Conservation (phyloP, 2,888 invertebrate species). For the Oligia strigilis region DNA sequence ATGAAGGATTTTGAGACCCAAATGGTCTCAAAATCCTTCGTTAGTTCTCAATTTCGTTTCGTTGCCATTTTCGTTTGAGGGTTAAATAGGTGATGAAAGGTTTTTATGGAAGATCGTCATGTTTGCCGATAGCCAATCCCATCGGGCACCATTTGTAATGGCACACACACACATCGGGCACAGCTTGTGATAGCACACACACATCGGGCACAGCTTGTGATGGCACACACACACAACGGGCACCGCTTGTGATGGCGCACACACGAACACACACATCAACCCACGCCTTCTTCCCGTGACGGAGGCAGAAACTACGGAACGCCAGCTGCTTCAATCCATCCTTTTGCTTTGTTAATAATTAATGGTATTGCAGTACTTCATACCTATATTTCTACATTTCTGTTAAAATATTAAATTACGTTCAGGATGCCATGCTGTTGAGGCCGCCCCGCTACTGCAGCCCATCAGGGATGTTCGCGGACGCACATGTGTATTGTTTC, state of each 20-base stretch:
- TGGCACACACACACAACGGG: background rate
- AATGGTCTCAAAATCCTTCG: too few species aligned
- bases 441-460: too few species aligned
- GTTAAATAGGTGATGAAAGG: background rate
- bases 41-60: too few species aligned
- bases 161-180: too few species aligned
- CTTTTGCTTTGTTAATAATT: too few species aligned
- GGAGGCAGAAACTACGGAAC: background rate
- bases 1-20: too few species aligned
- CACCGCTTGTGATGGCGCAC: background rate
- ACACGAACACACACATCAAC: background rate
- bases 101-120: background rate
- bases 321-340: background rate
- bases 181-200: background rate
- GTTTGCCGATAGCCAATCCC: background rate
- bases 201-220: background rate
- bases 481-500: too few species aligned
- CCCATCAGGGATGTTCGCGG: too few species aligned
- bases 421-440: too few species aligned
- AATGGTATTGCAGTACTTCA: too few species aligned
- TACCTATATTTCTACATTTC: background rate
- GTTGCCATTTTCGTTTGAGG: too few species aligned
- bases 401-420: background rate
- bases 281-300: background rate
- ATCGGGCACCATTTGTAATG: background rate